These are phyloP conservation scores for Chionodraco myersi DNA, from an alignment of 2,113 vertebrate species.

Conservation along the genomic window DNA sequence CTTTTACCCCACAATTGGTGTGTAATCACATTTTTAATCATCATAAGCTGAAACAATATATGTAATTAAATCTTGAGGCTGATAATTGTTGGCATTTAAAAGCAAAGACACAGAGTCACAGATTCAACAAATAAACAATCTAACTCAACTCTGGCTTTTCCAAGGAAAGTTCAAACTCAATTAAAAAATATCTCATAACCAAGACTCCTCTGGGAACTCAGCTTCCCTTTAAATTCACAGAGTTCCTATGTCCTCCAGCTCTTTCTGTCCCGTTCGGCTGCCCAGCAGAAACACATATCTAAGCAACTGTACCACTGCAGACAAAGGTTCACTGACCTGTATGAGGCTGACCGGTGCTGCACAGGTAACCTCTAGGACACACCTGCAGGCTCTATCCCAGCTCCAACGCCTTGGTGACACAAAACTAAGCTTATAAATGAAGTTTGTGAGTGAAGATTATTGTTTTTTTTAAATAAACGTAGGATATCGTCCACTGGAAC, in stretches of 20 bases:
- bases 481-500: constrained; percentile 7
- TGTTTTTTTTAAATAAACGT: constrained; percentile 5
- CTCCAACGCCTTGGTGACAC: neutral
- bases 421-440: neutral
- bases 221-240: constrained; percentile 9
- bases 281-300: constrained; percentile 24
- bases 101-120: neutral
- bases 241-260: constrained; percentile 18
- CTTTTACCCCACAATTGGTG: neutral
- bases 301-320: constrained; percentile 1
- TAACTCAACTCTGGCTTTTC: neutral
- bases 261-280: constrained; percentile 12
- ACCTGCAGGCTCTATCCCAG: neutral
- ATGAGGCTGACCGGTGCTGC: constrained; percentile 24
- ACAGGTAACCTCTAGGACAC: constrained; percentile 20
- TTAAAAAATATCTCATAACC: constrained; percentile 5
- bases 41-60: neutral
- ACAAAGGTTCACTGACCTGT: neutral
- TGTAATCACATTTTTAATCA: neutral
- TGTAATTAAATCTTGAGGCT: neutral
- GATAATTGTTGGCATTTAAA: neutral
- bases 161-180: neutral
- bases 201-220: neutral
- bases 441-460: neutral
- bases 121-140: neutral